Base-by-base conservation (phyloP, 2,797 vertebrate species). In the Xyrichtys novacula region DNA sequence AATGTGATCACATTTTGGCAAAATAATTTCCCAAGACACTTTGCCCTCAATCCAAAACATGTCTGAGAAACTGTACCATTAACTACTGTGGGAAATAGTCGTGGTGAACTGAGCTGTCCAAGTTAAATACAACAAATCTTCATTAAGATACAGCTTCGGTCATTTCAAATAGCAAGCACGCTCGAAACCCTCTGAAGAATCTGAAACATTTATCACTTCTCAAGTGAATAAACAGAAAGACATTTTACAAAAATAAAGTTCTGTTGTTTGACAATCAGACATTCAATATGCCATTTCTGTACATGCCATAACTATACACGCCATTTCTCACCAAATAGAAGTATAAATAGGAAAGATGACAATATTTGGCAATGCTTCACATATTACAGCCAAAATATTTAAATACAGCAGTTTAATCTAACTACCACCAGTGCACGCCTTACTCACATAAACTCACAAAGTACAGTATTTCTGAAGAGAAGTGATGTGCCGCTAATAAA, bases 351-450 rank as follows among this genome's bases (percentile, higher is more conserved):
- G 36, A 78, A 59, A 55, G 47, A 46, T 49, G 55, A 76, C 61
- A 77, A 84, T 67, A 85, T 80, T 80, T 76, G 34, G 65, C 74
- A 75, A 80, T 54, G 66, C 25, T 84, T 84, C 42, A 84, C 67
- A 71, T 52, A 39, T 68, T 32, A 59, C 63, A 78, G 68, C 29
- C 20, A 66, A 34, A 66, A 68, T 59, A 52, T 47, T 53, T 44
- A 49, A 68, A 70, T 49, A 77, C 56, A 48, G 73, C 47, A 46
- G 67, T 36, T 69, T 22, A 58, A 28, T 76, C 56, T 62, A 61
- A 47, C 69, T 69, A 74, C 42, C 32, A 69, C 31, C 58, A 65
- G 4, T 67, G 54, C 42, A 79, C 48, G 47, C 64, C 69, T 67
- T 34, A 78, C 66, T 46, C 60, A 77, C 56, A 67, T 31, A 71